Evolutionary conservation across 2,113 vertebrate genomes (phyloP).

Genomic region (Coryphaenoides rupestris): DNA sequence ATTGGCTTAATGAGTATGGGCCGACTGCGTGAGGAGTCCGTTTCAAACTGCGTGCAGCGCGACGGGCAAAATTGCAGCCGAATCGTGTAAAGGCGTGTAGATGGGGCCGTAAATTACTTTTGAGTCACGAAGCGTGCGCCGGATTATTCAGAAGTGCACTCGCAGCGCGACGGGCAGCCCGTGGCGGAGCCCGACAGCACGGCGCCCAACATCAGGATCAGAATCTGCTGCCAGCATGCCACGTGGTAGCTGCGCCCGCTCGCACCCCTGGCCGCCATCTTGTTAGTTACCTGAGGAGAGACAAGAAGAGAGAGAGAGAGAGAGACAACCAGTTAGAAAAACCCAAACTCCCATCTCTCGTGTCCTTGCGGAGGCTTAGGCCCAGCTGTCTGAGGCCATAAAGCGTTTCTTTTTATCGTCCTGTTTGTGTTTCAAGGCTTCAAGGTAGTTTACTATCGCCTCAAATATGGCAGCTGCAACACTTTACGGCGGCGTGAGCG

Average conservation of each 20-base stretch:
- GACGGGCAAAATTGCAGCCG: too few species aligned
- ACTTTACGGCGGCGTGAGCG: not conserved
- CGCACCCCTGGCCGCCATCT: slow-evolving; percentile 88
- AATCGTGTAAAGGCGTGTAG: too few species aligned
- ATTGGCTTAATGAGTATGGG: too few species aligned
- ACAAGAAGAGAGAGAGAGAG: slow-evolving; percentile 31
- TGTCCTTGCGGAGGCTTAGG: not conserved
- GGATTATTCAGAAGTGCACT: too few species aligned
- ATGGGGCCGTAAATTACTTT: too few species aligned
- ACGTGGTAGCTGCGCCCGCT: slow-evolving; percentile 95
- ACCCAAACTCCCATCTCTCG: not conserved
- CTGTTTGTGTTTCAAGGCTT: not conserved
- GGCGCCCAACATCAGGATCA: slow-evolving; percentile 91
- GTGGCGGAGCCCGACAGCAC: slow-evolving; percentile 91
- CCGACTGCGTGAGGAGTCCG: too few species aligned
- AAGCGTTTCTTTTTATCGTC: not conserved
- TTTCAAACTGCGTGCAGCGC: too few species aligned
- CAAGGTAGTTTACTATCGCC: not conserved
- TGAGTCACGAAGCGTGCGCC: too few species aligned
- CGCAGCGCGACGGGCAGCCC: slow-evolving; percentile 95
- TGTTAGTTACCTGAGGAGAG: slow-evolving; percentile 89
- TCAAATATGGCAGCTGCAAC: slow-evolving; percentile 1
- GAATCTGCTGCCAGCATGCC: slow-evolving; percentile 97
- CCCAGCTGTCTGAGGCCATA: not conserved
- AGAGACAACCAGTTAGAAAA: too few species aligned